Conservation (phyloP, 2,888 invertebrate genomes). For the Ellobium chinense region DNA sequence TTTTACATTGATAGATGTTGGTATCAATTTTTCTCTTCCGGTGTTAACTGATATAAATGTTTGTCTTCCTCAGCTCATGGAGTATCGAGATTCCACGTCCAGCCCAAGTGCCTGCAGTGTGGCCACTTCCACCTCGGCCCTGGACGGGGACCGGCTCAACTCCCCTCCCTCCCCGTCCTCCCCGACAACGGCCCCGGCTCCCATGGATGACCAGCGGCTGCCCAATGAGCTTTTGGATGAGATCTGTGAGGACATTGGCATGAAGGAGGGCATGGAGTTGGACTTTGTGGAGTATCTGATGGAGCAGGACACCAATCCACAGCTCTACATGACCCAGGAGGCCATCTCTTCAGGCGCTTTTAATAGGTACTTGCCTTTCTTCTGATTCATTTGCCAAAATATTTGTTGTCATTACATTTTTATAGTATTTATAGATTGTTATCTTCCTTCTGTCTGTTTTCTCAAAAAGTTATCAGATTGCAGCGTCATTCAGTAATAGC, state of each 20-base stretch:
- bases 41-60: too few relatives aligned
- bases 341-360: slow-evolving; percentile 49
- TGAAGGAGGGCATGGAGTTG: slow-evolving; percentile 78
- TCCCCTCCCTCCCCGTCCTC: slow-evolving; percentile 70
- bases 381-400: neutral
- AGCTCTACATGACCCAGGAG: slow-evolving; percentile 71
- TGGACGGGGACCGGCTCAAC: slow-evolving; percentile 65
- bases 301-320: slow-evolving; percentile 69
- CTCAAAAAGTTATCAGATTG: too few relatives aligned
- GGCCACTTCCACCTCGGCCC: slow-evolving; percentile 62
- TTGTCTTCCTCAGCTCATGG: slow-evolving; percentile 75
- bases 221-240: slow-evolving; percentile 76
- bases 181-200: slow-evolving; percentile 57
- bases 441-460: too few relatives aligned
- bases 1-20: too few relatives aligned
- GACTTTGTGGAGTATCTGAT: slow-evolving; percentile 77
- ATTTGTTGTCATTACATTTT: too few relatives aligned
- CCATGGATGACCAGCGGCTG: slow-evolving; percentile 62
- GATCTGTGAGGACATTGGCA: slow-evolving; percentile 78
- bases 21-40: too few relatives aligned
- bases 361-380: slow-evolving; percentile 28
- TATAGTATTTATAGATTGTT: too few relatives aligned
- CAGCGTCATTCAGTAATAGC: too few relatives aligned
- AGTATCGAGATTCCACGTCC: slow-evolving; percentile 71
- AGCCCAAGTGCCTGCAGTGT: slow-evolving; percentile 52